phyloP scores from a whole-genome alignment of 2,888 invertebrate species.

The Aphidius colemani region DNA sequence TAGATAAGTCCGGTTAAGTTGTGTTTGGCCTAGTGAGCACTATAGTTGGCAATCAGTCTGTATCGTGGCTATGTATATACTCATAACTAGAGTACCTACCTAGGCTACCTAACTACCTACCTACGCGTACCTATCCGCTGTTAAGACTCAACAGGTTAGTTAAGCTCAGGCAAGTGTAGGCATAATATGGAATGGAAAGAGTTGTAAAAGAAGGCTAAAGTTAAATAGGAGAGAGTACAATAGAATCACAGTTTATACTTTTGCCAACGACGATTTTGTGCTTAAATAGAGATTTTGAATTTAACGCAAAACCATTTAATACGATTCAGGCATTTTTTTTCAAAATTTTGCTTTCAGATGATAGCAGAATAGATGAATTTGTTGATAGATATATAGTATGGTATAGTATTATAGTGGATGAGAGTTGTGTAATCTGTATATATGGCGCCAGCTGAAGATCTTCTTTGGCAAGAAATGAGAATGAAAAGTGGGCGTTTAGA shows the following conservation, averaged over 20 bases:
- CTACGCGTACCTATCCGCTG: slow-evolving; percentile 26
- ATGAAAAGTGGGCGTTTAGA: slow-evolving; percentile 20
- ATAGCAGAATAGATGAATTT: not conserved
- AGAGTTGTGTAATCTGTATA: no score
- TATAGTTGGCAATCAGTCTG: slow-evolving; percentile 26
- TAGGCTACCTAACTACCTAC: not conserved
- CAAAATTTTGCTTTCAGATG: slow-evolving; percentile 11
- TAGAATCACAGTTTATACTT: slow-evolving; percentile 8
- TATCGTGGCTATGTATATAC: slow-evolving; percentile 30
- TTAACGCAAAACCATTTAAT: not conserved
- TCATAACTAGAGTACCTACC: no score
- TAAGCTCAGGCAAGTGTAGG: slow-evolving; percentile 24
- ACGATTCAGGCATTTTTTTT: not conserved
- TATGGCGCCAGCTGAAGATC: no score
- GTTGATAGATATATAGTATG: not conserved
- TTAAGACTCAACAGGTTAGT: slow-evolving; percentile 38
- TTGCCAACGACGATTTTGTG: slow-evolving; percentile 7
- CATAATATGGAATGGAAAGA: not conserved
- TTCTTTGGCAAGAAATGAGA: not conserved
- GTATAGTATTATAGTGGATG: not conserved
- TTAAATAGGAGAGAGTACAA: slow-evolving; percentile 14
- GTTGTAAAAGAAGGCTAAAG: slow-evolving; percentile 11
- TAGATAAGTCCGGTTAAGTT: no score
- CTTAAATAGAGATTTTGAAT: slow-evolving; percentile 12
- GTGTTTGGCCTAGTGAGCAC: slow-evolving; percentile 1